These are phyloP conservation scores for Rhingia campestris DNA, from an alignment of 2,888 invertebrate genomes.

Conservation along the genomic window DNA sequence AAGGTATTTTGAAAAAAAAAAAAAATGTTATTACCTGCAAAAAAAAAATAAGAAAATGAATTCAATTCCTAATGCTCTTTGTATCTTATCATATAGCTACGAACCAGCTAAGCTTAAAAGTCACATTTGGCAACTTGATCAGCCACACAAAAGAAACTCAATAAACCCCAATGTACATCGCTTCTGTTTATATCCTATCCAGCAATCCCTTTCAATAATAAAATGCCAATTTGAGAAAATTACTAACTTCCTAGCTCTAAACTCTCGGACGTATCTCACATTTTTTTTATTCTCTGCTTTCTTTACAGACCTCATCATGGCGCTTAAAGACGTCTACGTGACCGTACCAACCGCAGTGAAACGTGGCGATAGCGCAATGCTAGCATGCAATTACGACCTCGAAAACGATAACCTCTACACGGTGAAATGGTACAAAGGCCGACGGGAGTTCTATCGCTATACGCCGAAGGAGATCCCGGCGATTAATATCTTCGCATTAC, in stretches of 20 bases:
- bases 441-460: slow-evolving; percentile 92
- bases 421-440: slow-evolving; percentile 95
- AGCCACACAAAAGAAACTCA: no score
- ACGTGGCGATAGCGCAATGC: slow-evolving; percentile 86
- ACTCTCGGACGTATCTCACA: background rate
- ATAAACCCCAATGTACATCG: no score
- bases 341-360: slow-evolving; percentile 87
- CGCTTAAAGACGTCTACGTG: slow-evolving; percentile 86
- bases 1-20: slow-evolving; percentile 35
- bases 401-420: slow-evolving; percentile 91
- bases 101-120: no score
- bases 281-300: slow-evolving; percentile 7
- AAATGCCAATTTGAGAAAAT: slow-evolving; percentile 12
- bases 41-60: no score
- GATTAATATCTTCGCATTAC: slow-evolving; percentile 87
- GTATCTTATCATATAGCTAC: no score
- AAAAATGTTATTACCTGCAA: no score
- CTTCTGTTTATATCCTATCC: no score
- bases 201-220: no score
- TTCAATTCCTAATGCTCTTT: no score
- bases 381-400: slow-evolving; percentile 91
- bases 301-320: slow-evolving; percentile 78
- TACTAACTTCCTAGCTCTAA: slow-evolving; percentile 26
- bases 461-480: slow-evolving; percentile 89
- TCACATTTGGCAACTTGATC: no score